These are phyloP conservation scores for Ormia ochracea DNA, from an alignment of 2,888 invertebrate genomes.

Conservation along the genomic window DNA sequence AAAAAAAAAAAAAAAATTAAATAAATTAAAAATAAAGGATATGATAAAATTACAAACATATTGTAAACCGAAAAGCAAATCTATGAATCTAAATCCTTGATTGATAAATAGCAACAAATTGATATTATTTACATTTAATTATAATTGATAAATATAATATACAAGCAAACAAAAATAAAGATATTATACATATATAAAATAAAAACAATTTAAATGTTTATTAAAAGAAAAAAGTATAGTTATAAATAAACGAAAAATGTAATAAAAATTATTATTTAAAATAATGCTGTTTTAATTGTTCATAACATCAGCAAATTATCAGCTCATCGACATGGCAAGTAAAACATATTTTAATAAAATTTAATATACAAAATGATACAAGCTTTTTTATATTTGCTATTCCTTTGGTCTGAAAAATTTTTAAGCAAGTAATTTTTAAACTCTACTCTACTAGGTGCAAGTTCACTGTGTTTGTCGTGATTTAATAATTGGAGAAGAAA, in stretches of 20 bases:
- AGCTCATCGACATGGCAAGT: no score
- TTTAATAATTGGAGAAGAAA: no score
- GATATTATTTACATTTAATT: conserved; percentile 61
- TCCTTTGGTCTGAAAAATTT: no score
- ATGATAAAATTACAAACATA: conserved; percentile 6
- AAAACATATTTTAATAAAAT: no score
- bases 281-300: neutral
- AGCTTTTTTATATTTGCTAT: no score
- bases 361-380: no score
- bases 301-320: no score
- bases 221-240: conserved; percentile 47
- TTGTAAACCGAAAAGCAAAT: conserved; percentile 26
- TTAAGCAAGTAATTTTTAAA: no score
- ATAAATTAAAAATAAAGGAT: no score
- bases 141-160: conserved; percentile 52
- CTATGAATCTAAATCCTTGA: conserved; percentile 40
- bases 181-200: conserved; percentile 37
- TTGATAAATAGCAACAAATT: conserved; percentile 62
- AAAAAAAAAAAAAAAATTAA: neutral
- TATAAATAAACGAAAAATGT: conserved; percentile 45
- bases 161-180: conserved; percentile 43
- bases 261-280: conserved; percentile 32
- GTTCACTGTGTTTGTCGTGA: no score
- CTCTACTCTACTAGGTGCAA: no score
- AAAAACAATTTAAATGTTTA: conserved; percentile 52